These are phyloP conservation scores for Macquaria australasica DNA, from an alignment of 2,113 vertebrate species.

Conservation along the genomic window DNA sequence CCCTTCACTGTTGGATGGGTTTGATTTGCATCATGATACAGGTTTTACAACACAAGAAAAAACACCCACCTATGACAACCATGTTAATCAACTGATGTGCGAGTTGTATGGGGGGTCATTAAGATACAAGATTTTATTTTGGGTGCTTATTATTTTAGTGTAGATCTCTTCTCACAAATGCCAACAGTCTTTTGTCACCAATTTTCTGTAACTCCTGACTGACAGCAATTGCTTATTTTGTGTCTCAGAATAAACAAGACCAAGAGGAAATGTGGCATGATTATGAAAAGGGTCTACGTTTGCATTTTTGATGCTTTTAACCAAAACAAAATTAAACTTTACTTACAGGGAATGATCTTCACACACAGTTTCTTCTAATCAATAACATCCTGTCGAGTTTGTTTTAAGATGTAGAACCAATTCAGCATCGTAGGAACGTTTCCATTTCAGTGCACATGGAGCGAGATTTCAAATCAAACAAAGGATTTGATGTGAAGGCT, in stretches of 20 bases:
- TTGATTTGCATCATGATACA: slow-evolving; percentile 38
- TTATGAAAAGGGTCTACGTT: background rate
- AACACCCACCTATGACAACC: background rate
- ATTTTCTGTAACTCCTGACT: background rate
- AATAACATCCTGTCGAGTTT: background rate
- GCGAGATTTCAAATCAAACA: background rate
- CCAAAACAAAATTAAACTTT: background rate
- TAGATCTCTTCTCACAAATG: background rate
- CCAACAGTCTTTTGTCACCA: no score
- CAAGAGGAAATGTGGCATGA: background rate
- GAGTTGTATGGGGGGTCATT: slow-evolving; percentile 3
- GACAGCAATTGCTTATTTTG: background rate
- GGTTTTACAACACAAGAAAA: slow-evolving; percentile 29
- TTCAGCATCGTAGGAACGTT: background rate
- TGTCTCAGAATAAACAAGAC: background rate
- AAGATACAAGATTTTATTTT: background rate
- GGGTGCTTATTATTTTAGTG: background rate
- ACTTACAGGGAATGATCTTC: background rate
- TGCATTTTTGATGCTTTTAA: background rate
- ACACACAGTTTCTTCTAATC: background rate
- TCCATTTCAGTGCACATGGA: background rate
- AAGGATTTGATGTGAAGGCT: background rate
- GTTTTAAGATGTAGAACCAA: slow-evolving; percentile 3
- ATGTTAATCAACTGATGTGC: background rate
- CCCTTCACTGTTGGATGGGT: slow-evolving; percentile 22